These are phyloP conservation scores for Mormoops blainvillei DNA, from an alignment of 2,113 vertebrate species.

Conservation along the genomic window DNA sequence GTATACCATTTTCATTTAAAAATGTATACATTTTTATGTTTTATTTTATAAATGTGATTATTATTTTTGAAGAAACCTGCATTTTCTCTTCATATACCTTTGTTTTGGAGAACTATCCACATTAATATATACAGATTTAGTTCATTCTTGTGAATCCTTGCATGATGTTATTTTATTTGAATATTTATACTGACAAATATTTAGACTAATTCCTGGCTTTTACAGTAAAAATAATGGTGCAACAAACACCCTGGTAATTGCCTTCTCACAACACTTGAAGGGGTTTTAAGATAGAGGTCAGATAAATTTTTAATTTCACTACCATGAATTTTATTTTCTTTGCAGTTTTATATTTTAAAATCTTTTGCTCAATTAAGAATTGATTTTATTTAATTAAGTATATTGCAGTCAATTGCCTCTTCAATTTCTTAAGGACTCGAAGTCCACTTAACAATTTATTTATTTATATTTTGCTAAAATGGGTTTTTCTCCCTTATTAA, in stretches of 20 bases:
- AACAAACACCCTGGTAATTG: background rate
- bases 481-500: fast-evolving
- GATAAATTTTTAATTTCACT: background rate
- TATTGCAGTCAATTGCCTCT: background rate
- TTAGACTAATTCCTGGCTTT: background rate
- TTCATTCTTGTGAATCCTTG: background rate
- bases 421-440: background rate
- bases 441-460: background rate
- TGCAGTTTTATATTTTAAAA: background rate
- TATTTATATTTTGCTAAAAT: background rate
- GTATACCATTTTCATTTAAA: background rate
- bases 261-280: background rate
- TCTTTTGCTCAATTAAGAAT: background rate
- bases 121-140: background rate
- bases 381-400: background rate
- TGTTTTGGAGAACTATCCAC: background rate
- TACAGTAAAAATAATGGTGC: background rate
- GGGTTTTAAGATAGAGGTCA: background rate
- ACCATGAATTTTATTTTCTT: background rate
- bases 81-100: background rate
- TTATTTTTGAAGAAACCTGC: background rate
- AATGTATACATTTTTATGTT: background rate
- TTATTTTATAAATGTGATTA: background rate
- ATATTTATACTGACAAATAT: background rate
- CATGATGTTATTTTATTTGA: background rate